A percentile compares a stretch with the other conserved stretches of the same genome.
Conservation (phyloP, 2,113 vertebrate genomes). For the Jacana jacana region DNA sequence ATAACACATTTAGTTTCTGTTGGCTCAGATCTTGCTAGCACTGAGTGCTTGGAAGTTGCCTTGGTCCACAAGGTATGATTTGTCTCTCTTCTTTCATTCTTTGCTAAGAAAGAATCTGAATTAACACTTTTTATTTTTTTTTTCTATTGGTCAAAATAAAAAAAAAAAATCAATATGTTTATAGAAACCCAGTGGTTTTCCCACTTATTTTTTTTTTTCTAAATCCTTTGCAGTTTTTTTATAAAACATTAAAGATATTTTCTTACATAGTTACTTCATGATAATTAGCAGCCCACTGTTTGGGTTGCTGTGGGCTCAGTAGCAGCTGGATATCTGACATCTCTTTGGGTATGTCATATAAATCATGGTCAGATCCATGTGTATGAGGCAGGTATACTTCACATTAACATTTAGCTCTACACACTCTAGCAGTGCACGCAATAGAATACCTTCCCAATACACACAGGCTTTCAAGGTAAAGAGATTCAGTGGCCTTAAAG, state of each 20-base stretch:
- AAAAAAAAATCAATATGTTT: no score
- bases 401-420: not conserved
- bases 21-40: not conserved
- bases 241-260: not conserved
- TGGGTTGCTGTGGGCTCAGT: not conserved
- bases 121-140: not conserved
- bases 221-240: not conserved
- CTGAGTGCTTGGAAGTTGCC: not conserved
- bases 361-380: not conserved
- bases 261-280: not conserved
- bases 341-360: not conserved
- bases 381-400: not conserved
- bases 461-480: not conserved
- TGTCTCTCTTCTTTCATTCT: not conserved
- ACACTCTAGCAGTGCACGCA: not conserved
- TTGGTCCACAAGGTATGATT: not conserved
- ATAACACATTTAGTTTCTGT: not conserved
- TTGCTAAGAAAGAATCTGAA: not conserved
- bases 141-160: no score
- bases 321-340: not conserved
- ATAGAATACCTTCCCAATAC: not conserved
- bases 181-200: not conserved
- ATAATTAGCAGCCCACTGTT: not conserved
- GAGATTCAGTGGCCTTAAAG: not conserved
- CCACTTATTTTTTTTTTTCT: no score